Conservation (phyloP, 2,888 invertebrate genomes). For the Leucophenga maculata region DNA sequence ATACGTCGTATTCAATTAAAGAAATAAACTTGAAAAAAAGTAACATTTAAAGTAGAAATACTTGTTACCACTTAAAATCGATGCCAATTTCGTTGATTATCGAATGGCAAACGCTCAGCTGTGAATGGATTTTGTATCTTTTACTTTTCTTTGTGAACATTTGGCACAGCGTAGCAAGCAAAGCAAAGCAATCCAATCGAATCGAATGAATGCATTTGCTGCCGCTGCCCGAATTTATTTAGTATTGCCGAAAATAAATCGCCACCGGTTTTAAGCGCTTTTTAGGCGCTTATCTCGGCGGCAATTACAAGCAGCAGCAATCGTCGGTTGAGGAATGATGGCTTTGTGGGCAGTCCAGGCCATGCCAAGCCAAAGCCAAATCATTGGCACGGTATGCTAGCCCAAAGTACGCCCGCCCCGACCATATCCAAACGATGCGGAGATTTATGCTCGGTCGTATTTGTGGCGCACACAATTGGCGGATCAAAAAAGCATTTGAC, state of each 20-base stretch:
- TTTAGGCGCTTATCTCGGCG: slow-evolving; percentile 53
- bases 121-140: slow-evolving; percentile 25
- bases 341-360: not conserved
- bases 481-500: slow-evolving; percentile 19
- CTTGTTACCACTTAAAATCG: slow-evolving; percentile 58
- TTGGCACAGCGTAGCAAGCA: too few species aligned
- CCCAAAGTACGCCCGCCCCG: too few species aligned
- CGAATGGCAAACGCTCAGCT: slow-evolving; percentile 40
- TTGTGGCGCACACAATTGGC: too few species aligned
- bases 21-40: slow-evolving; percentile 13
- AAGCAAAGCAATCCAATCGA: slow-evolving; percentile 38
- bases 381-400: not conserved
- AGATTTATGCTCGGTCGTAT: too few species aligned
- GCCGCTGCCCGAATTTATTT: slow-evolving; percentile 56
- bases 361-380: not conserved
- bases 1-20: slow-evolving; percentile 46
- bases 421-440: not conserved
- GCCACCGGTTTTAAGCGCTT: slow-evolving; percentile 61
- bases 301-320: slow-evolving; percentile 56
- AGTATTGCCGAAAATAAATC: slow-evolving; percentile 52
- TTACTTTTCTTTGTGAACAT: not conserved
- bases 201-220: slow-evolving; percentile 63
- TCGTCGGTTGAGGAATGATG: not conserved
- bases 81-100: slow-evolving; percentile 66
- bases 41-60: slow-evolving; percentile 34